Percentiles rank a stretch among this genome's conserved stretches.
Evolutionary conservation across 2,888 invertebrate species (phyloP).

Genomic region (Himalopsyche anomala): DNA sequence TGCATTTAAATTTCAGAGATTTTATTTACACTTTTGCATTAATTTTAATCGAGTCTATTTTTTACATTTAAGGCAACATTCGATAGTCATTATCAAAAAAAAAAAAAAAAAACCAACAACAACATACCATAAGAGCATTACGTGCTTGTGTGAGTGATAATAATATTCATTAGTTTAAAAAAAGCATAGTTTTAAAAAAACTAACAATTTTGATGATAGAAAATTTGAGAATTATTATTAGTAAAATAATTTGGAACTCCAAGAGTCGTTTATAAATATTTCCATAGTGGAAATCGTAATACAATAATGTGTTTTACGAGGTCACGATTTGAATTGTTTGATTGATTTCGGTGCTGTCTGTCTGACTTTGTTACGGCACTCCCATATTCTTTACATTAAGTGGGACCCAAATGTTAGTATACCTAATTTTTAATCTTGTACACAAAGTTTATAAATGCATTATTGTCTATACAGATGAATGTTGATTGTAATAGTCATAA

Average conservation of each 20-base stretch:
- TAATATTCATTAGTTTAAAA: conserved; percentile 43
- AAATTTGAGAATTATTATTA: conserved; percentile 15
- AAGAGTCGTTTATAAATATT: conserved; percentile 50
- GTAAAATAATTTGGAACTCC: conserved; percentile 7
- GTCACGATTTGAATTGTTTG: conserved; percentile 44
- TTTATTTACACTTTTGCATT: conserved; percentile 4
- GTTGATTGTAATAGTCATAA: conserved; percentile 41
- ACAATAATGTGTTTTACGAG: not conserved
- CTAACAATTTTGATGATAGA: conserved; percentile 32
- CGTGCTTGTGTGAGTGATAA: conserved; percentile 48
- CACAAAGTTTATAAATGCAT: conserved; percentile 40
- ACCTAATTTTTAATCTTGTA: conserved; percentile 41
- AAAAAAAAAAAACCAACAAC: not conserved
- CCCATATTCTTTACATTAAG: conserved; percentile 20
- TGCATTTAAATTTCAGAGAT: conserved; percentile 42
- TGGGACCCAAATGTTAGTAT: conserved; percentile 38
- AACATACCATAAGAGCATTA: conserved; percentile 35
- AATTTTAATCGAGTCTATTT: conserved; percentile 41
- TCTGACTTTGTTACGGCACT: not conserved
- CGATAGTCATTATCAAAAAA: conserved; percentile 16
- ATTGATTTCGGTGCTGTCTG: conserved; percentile 32
- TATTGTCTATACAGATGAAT: conserved; percentile 46
- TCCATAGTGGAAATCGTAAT: conserved; percentile 36
- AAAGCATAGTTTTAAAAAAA: conserved; percentile 38
- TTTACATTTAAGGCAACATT: conserved; percentile 36